Percentiles rank a stretch among this genome's conserved stretches.
phyloP scores from a whole-genome alignment of 2,797 vertebrate genomes.

The Eulemur albifrons region DNA sequence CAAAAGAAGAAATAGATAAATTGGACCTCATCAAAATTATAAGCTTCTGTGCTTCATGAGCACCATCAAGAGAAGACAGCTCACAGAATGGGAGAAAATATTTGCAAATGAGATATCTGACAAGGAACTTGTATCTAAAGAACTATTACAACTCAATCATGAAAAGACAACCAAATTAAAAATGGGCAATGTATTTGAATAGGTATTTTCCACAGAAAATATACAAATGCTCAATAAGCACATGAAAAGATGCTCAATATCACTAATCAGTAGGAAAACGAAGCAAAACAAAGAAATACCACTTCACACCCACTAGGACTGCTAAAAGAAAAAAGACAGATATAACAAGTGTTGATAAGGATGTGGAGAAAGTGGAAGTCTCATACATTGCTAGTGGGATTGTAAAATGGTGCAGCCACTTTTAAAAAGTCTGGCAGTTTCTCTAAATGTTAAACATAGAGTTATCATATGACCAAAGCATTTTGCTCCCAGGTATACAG shows the following conservation, averaged over 20 bases:
- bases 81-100: neutral
- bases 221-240: neutral
- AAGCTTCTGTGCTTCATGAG: neutral
- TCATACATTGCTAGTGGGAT: neutral
- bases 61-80: neutral
- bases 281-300: neutral
- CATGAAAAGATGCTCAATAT: neutral
- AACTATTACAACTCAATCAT: neutral
- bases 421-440: neutral
- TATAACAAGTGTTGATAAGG: neutral
- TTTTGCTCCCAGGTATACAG: neutral
- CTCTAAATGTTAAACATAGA: neutral
- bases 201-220: neutral
- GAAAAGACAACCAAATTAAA: neutral
- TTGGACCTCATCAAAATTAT: slow-evolving; percentile 5
- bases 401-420: neutral
- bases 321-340: neutral
- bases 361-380: neutral
- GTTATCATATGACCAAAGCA: neutral
- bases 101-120: neutral
- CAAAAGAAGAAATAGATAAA: neutral
- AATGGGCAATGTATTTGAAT: neutral
- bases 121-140: neutral
- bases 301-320: neutral
- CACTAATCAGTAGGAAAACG: neutral